A percentile compares a stretch with the other conserved stretches of the same genome.
phyloP scores from a whole-genome alignment of 1,140 invertebrate genomes.

The Drosophila azteca region DNA sequence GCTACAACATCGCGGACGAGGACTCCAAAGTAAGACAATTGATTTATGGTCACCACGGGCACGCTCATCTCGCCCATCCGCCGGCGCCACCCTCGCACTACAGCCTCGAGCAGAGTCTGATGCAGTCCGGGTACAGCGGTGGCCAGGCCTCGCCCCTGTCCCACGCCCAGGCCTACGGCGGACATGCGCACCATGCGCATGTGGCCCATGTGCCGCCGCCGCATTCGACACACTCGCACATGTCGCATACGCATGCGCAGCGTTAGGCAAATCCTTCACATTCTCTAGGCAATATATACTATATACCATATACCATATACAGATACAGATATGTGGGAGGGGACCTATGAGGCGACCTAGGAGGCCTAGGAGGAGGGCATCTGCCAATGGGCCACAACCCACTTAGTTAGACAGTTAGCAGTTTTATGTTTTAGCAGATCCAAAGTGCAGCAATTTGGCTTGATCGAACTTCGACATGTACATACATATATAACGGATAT shows the following conservation, averaged over 20 bases:
- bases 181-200: conserved; percentile 79
- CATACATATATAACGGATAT: conserved; percentile 1
- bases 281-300: conserved; percentile 22
- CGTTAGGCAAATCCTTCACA: conserved; percentile 55
- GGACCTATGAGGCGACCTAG: too few relatives aligned
- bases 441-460: conserved; percentile 71
- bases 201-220: conserved; percentile 79
- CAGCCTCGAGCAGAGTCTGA: conserved; percentile 82
- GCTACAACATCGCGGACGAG: conserved; percentile 97
- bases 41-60: conserved; percentile 91
- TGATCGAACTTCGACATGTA: conserved; percentile 36
- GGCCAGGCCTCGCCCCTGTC: conserved; percentile 84
- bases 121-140: conserved; percentile 84
- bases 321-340: too few relatives aligned
- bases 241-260: conserved; percentile 82
- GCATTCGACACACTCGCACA: conserved; percentile 82
- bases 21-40: conserved; percentile 98
- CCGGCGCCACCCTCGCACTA: conserved; percentile 81
- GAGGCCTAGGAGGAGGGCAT: too few relatives aligned
- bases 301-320: too few relatives aligned
- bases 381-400: too few relatives aligned
- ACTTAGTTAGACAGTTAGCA: conserved; percentile 43
- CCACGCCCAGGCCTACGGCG: conserved; percentile 80
- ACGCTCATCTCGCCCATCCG: conserved; percentile 84
- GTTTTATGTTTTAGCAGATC: conserved; percentile 62